These are phyloP conservation scores for Sinotaia quadrata DNA, from an alignment of 2,888 invertebrate genomes.

Conservation along the genomic window DNA sequence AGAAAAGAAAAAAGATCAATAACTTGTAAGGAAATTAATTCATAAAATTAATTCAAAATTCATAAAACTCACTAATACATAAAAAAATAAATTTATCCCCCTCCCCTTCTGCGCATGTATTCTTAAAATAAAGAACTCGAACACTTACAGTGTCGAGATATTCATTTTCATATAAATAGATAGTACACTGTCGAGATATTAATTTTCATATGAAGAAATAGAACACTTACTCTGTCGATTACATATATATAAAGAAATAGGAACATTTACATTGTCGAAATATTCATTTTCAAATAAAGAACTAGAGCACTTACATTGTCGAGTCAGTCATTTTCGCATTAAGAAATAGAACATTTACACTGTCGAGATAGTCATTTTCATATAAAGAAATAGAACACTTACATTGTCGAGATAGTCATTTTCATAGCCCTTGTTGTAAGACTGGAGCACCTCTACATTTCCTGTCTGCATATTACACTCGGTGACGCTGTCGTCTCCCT, in stretches of 20 bases:
- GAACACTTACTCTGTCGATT: neutral
- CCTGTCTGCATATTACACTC: constrained; percentile 39
- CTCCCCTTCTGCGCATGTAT: too few relatives aligned
- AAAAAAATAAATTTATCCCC: too few relatives aligned
- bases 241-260: too few relatives aligned
- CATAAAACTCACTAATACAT: too few relatives aligned
- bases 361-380: neutral
- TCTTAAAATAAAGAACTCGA: too few relatives aligned
- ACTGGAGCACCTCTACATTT: constrained; percentile 26
- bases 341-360: constrained; percentile 17
- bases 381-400: neutral
- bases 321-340: neutral
- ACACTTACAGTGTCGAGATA: neutral
- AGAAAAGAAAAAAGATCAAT: too few relatives aligned
- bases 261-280: too few relatives aligned
- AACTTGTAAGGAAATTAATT: too few relatives aligned
- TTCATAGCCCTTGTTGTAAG: constrained; percentile 36
- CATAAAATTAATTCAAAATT: too few relatives aligned
- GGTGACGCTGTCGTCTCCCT: constrained; percentile 51
- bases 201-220: too few relatives aligned
- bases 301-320: neutral
- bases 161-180: neutral
- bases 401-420: constrained; percentile 34
- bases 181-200: neutral
- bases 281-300: too few relatives aligned